A percentile compares a stretch with the other conserved stretches of the same genome.
phyloP scores from a whole-genome alignment of 1,140 invertebrate species.

The Oncopeltus fasciatus region DNA sequence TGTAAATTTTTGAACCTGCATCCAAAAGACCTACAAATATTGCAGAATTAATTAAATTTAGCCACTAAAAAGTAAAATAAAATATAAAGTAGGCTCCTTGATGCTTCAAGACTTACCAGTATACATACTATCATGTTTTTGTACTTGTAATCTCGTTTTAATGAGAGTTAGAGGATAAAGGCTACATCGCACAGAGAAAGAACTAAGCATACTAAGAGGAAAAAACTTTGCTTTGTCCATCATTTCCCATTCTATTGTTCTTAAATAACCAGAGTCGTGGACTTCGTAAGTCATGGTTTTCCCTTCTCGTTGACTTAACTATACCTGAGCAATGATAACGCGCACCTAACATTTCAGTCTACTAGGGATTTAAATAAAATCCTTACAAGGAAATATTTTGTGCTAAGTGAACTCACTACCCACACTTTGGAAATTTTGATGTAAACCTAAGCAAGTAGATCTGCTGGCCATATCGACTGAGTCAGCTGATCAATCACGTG shows the following conservation, averaged over 20 bases:
- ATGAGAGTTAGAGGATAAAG: constrained; percentile 93
- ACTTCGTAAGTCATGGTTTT: not conserved
- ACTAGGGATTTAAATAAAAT: not conserved
- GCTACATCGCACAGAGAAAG: constrained; percentile 72
- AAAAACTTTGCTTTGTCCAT: constrained; percentile 91
- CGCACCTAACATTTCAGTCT: not conserved
- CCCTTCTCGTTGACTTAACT: not conserved
- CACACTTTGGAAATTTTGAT: not conserved
- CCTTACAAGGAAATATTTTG: not conserved
- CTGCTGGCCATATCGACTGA: not conserved
- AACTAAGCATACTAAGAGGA: constrained; percentile 76
- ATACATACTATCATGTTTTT: constrained; percentile 70
- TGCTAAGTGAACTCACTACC: not conserved
- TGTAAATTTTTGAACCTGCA: constrained; percentile 78
- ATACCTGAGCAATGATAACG: not conserved
- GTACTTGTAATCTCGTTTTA: constrained; percentile 87
- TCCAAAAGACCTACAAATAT: constrained; percentile 60
- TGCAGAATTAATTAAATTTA: not conserved
- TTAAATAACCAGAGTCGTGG: constrained; percentile 15
- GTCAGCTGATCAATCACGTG: not conserved
- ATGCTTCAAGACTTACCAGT: constrained; percentile 48
- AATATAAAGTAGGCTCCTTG: not conserved
- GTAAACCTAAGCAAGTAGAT: not conserved
- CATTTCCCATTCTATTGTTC: constrained; percentile 95
- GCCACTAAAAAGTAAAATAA: not conserved